These are phyloP conservation scores for Hippocampus mohnikei DNA, from an alignment of 2,113 vertebrate species.

Conservation along the genomic window DNA sequence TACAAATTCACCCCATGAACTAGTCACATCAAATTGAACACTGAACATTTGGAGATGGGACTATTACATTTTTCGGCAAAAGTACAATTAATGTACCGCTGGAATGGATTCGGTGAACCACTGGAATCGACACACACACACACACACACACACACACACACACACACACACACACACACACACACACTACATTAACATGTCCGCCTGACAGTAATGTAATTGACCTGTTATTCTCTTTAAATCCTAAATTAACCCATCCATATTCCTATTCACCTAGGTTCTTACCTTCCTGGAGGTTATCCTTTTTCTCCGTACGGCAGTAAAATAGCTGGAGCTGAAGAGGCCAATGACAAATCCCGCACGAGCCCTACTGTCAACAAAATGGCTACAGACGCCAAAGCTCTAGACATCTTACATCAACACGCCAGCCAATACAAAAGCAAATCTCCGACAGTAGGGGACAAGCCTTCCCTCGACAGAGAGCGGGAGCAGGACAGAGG, in stretches of 20 bases:
- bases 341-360: slow-evolving; percentile 86
- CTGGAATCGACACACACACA: too few relatives aligned
- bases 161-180: too few relatives aligned
- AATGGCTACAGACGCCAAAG: slow-evolving; percentile 90
- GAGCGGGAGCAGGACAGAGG: slow-evolving; percentile 78
- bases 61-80: too few relatives aligned
- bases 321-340: slow-evolving; percentile 84
- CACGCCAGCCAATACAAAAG: slow-evolving; percentile 99
- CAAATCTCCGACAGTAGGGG: slow-evolving; percentile 95
- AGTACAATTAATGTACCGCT: too few relatives aligned
- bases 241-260: slow-evolving; percentile 2
- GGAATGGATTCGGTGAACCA: too few relatives aligned
- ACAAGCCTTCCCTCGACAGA: slow-evolving; percentile 83
- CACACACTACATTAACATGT: too few relatives aligned
- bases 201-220: too few relatives aligned
- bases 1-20: too few relatives aligned
- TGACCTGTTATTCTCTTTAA: not conserved
- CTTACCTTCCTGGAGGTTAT: slow-evolving; percentile 92
- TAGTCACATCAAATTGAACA: too few relatives aligned
- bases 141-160: too few relatives aligned
- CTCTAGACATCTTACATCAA: slow-evolving; percentile 96
- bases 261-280: slow-evolving; percentile 69
- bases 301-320: slow-evolving; percentile 92
- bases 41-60: too few relatives aligned
- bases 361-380: slow-evolving; percentile 92